These are phyloP conservation scores for Ictalurus punctatus DNA, from an alignment of 2,113 vertebrate species.

Conservation along the genomic window DNA sequence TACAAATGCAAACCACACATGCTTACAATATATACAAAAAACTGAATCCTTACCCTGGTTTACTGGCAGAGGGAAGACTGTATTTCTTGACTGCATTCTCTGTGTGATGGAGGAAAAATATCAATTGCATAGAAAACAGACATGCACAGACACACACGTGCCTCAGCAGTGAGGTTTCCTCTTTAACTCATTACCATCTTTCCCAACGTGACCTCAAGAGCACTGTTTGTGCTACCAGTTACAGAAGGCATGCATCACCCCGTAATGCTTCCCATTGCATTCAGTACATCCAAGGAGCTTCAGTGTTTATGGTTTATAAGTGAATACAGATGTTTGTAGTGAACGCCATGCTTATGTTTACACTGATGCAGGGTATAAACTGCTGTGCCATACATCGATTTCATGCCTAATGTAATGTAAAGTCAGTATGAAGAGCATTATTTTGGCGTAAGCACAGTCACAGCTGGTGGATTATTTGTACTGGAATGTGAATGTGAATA, in stretches of 20 bases:
- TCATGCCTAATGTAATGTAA: conserved; percentile 47
- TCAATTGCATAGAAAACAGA: neutral
- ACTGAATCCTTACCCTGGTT: conserved; percentile 76
- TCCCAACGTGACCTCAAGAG: conserved; percentile 16
- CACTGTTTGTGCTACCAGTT: conserved; percentile 37
- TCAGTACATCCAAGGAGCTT: conserved; percentile 26
- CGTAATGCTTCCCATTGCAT: conserved; percentile 47
- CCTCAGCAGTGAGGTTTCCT: conserved; percentile 1
- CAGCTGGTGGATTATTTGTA: conserved; percentile 23
- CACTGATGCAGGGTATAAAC: neutral
- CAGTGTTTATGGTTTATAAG: conserved; percentile 52
- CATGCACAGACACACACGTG: neutral
- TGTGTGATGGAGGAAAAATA: conserved; percentile 61
- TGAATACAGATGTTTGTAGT: conserved; percentile 27
- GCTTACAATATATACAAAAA: neutral
- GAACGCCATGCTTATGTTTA: conserved; percentile 20
- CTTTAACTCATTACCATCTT: neutral
- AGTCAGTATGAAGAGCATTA: conserved; percentile 20
- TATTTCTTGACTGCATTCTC: conserved; percentile 75
- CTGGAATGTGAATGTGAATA: conserved; percentile 16
- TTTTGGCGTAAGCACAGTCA: neutral
- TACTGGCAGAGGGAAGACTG: conserved; percentile 70
- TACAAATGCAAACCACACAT: neutral
- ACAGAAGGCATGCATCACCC: conserved; percentile 3
- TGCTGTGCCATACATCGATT: conserved; percentile 19